Conservation (phyloP, 2,888 invertebrate species). For the Acanthopleura granulata region DNA sequence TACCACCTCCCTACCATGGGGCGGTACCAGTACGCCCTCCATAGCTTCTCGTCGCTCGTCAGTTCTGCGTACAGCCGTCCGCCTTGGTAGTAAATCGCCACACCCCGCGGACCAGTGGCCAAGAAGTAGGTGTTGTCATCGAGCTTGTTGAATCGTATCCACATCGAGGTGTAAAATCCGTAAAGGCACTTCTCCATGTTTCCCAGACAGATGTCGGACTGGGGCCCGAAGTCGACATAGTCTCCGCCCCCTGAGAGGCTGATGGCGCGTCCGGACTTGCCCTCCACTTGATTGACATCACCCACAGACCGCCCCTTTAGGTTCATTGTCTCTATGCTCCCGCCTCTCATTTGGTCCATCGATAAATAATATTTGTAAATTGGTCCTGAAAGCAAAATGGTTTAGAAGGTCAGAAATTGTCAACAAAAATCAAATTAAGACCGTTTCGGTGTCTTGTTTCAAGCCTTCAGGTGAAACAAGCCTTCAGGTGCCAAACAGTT, state of each 20-base stretch:
- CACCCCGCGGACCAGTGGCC: slow-evolving; percentile 49
- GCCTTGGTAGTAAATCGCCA: slow-evolving; percentile 47
- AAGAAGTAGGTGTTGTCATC: slow-evolving; percentile 44
- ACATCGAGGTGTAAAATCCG: slow-evolving; percentile 59
- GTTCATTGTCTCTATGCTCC: slow-evolving; percentile 35
- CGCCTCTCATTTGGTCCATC: slow-evolving; percentile 49
- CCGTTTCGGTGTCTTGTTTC: too few species aligned
- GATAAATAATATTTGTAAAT: slow-evolving; percentile 55
- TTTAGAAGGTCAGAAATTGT: too few species aligned
- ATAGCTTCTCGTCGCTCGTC: slow-evolving; percentile 39
- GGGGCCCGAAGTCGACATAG: slow-evolving; percentile 54
- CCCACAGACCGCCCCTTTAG: slow-evolving; percentile 42
- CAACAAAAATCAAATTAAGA: too few species aligned
- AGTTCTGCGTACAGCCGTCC: slow-evolving; percentile 46
- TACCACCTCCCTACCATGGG: slow-evolving; percentile 51
- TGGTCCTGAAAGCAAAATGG: slow-evolving; percentile 47
- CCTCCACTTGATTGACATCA: slow-evolving; percentile 39
- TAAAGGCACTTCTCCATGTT: slow-evolving; percentile 54
- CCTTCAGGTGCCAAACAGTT: too few species aligned
- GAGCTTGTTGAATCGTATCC: slow-evolving; percentile 54
- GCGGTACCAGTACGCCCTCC: slow-evolving; percentile 31
- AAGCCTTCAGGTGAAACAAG: too few species aligned
- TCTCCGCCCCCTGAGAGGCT: slow-evolving; percentile 47
- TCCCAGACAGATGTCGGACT: slow-evolving; percentile 55
- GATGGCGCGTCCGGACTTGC: slow-evolving; percentile 49